Base-by-base conservation (phyloP, 2,113 vertebrate genomes). In the Peromyscus californicus region DNA sequence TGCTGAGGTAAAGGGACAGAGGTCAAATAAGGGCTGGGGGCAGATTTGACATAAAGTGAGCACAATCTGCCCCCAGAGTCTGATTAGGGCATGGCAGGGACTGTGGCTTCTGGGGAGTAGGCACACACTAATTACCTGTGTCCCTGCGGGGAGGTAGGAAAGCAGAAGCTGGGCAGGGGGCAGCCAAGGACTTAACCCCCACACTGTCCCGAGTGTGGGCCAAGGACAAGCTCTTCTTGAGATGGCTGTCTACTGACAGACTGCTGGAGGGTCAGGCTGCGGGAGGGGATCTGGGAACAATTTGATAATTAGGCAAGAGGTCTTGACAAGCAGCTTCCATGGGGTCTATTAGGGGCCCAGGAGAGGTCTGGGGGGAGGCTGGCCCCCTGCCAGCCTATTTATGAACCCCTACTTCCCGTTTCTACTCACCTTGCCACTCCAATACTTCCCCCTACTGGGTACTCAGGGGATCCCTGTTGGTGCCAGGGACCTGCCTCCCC, bases 271-370 rank as follows among this genome's bases (percentile, higher is more conserved):
- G 72, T 97, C 97, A 93, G 80, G 94, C 97, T 5, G 48, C 0
- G 0, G 88, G 83, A 91, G 96, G 90, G 91, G 97, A 97, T 98
- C 98, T 98, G 98, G 98, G 98, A 98, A 96, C 92, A 31, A 98
- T 98, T 98, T 98, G 96, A 95, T 98, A 98, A 98, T 95, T 97
- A 98, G 96, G 92, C 70, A 75, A 97, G 90, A 98, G 92, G 97
- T 96, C 94, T 2, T 97, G 97, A 98, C 36, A 19, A 93, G 96
- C 96, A 95, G 96, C 95, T 97, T 98, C 98, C 89, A 90, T 93
- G 78, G 96, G 94, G 82, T 93, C 90, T 22, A 61, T 97, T 90
- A 95, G 83, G 2, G 67, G 45, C 29, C 57, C 61, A 48, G 31
- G 86, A 90, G 72, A 15, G 75, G 72, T 59, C 78, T 97, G 93